Base-by-base conservation (phyloP, 2,888 invertebrate genomes). In the Platycheirus rosarum region DNA sequence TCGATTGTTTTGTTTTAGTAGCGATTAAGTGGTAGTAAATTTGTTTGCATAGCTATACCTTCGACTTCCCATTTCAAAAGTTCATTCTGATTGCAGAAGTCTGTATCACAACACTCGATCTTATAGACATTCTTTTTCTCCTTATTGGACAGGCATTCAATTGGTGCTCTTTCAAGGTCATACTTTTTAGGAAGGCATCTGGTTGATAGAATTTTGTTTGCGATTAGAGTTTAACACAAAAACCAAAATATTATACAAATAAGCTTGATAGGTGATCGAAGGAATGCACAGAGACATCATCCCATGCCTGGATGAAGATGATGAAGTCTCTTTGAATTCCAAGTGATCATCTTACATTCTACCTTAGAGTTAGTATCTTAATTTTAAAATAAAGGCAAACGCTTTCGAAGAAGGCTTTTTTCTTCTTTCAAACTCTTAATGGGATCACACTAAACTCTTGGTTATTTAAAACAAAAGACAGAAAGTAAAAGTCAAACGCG, bases 41-140 rank as follows among this genome's bases (percentile, higher is more conserved):
- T 76, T 14, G 85, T 65, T 74, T 55, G 68, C 74, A 74, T 68
- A 75, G 62, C 62, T 80, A 86, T 90, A 89, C 91, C 89, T 90
- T 86, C 86, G 85, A 87, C 86, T 86, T 87, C 87, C 89, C 88
- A 88, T 87, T 87, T 88, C 86, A 90, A 87, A 85, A 90, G 86
- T 86, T 88, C 89, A 86, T 90, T 88, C 87, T 89, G 90, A 88
- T 91, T 91, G 90, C 91, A 91, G 89, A 88, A 91, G 88, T 91
- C 90, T 85, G 86, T 87, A 85, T 87, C 87, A 88, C 91, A 91
- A 89, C 91, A 91, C 85, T 88, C 86, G 87, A 90, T 87, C 87
- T 86, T 89, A 90, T 87, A 91, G 85, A 88, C 84, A 86, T 90
- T 86, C 86, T 88, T 86, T 88, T 89, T 90, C 86, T 88, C 87